Base-by-base conservation (phyloP, 2,888 invertebrate species). In the Corythucha ciliata region DNA sequence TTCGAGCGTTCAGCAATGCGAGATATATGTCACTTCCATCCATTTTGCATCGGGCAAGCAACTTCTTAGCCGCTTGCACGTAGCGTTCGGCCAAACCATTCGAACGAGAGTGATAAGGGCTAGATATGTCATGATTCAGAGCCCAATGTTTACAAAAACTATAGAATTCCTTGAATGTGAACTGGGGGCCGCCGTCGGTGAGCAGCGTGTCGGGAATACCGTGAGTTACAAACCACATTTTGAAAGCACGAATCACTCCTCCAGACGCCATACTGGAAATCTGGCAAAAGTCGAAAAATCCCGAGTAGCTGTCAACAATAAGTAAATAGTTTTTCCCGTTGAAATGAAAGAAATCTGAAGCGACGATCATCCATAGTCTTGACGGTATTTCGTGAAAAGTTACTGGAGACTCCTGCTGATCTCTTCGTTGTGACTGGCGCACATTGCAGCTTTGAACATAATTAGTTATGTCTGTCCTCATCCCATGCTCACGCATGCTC, bases 261-360 rank as follows among this genome's bases (percentile, higher is more conserved):
- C 4, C 4, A 10, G 27, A 29, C 14, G 41, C 41, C 4, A 14
- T 21, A 1, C 21, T n/a, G 5, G 27, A 18, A 6, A 41, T 5
- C 2, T 29, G n/a, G 2, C 16, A 10, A 20, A 48, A 27, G 12
- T 48, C 48, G 16, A 48, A 48, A 18, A 27, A 48, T 6, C 48
- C 48, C 3, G 48, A 41, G 12, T 48, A 48, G 7, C 22, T 14
- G 29, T 48, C 41, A n/a, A 14, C 48, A 21, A 48, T 27, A 14
- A 48, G 27, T 4, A 48, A 5, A 20, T 27, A 48, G 2, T 48
- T 22, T 21, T 29, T 27, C 7, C 16, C 21, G 8, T 27, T 25
- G 32, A 29, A 48, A 3, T 40, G 20, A 20, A 48, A 48, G 12
- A 48, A 12, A 41, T 48, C 48, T 21, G 48, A 8, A 10, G 20